Percentiles rank a stretch among this genome's conserved stretches.
These are phyloP conservation scores for Aptenodytes forsteri DNA, from an alignment of 2,113 vertebrate species.

Conservation along the genomic window DNA sequence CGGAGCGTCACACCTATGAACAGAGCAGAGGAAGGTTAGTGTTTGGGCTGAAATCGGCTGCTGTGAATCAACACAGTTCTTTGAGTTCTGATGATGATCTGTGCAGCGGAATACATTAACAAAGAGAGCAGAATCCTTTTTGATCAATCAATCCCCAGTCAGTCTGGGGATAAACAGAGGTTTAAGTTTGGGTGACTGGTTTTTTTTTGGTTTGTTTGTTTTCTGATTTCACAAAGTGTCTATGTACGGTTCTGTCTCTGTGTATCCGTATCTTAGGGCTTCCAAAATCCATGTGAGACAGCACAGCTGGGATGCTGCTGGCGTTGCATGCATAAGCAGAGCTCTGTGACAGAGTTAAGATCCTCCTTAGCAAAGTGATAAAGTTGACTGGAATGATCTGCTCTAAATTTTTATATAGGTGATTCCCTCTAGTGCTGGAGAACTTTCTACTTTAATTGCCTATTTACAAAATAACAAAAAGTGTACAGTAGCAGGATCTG, in stretches of 20 bases:
- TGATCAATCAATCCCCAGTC: neutral
- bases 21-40: neutral
- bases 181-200: neutral
- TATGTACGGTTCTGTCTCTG: neutral
- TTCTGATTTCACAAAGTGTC: neutral
- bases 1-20: too few species aligned
- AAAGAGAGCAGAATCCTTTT: neutral
- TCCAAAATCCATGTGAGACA: neutral
- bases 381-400: neutral
- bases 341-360: neutral
- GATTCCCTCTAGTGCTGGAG: neutral
- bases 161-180: neutral
- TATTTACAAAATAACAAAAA: neutral
- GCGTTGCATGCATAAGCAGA: too few species aligned
- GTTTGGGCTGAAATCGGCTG: neutral
- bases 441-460: neutral
- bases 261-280: fast-evolving
- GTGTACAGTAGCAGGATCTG: neutral
- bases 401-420: neutral
- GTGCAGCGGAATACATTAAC: neutral
- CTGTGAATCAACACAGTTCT: too few species aligned
- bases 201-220: neutral
- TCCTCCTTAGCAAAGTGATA: neutral
- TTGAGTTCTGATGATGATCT: neutral
- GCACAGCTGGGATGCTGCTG: neutral